Evolutionary conservation across 2,113 vertebrate species (phyloP).

Genomic region (Actenoides hombroni): DNA sequence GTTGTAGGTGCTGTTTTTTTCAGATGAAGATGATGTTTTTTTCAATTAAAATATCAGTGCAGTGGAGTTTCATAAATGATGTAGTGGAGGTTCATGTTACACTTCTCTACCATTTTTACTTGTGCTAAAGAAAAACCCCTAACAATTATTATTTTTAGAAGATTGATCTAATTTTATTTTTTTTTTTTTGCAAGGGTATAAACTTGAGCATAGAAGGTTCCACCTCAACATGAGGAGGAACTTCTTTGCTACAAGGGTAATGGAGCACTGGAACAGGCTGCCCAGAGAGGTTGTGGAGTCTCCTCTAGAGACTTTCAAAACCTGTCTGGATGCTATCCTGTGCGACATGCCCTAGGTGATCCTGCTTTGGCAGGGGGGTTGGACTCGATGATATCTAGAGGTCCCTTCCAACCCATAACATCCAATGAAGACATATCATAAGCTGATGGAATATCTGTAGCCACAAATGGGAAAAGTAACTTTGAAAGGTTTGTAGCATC

Average conservation of each 20-base stretch:
- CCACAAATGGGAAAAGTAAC: neutral
- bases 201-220: no score
- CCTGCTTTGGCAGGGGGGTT: no score
- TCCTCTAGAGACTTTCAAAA: no score
- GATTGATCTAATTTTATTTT: neutral
- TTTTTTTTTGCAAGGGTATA: neutral
- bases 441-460: neutral
- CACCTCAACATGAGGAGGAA: no score
- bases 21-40: neutral
- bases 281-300: no score
- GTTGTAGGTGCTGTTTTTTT: neutral
- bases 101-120: neutral
- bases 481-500: neutral
- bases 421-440: no score
- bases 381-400: no score
- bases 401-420: no score
- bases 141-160: neutral
- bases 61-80: neutral
- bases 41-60: neutral
- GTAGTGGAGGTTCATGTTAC: neutral
- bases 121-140: neutral
- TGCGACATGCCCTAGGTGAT: no score
- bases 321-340: no score
- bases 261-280: no score
- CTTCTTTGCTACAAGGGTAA: no score